Conservation (phyloP, 2,113 vertebrate species). For the Marmota flaviventris region DNA sequence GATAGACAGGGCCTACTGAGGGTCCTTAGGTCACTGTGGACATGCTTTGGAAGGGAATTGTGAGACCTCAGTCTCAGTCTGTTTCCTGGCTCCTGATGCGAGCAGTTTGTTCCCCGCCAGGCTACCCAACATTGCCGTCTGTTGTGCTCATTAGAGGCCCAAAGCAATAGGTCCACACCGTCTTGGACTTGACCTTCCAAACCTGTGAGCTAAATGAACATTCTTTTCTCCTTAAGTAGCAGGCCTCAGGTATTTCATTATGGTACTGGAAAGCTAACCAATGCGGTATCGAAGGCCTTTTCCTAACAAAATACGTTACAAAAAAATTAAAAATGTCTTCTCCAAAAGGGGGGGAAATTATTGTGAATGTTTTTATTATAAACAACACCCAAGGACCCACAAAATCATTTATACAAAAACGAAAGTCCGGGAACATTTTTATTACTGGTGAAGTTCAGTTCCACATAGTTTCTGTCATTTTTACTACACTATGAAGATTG, state of each 20-base stretch:
- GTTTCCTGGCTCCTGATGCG: rapidly evolving
- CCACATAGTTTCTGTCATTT: neutral
- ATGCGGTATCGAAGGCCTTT: neutral
- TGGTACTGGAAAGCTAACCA: neutral
- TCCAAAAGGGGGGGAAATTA: neutral
- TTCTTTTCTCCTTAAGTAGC: neutral
- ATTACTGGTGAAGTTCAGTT: neutral
- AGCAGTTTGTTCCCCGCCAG: neutral
- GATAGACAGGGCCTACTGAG: neutral
- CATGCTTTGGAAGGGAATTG: neutral
- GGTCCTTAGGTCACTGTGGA: too few relatives aligned
- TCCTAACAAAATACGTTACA: neutral
- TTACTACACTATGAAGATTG: neutral
- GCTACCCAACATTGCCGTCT: too few relatives aligned
- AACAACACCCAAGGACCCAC: neutral
- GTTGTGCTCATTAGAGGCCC: neutral
- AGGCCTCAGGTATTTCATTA: neutral
- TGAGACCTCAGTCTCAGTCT: rapidly evolving
- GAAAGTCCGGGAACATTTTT: neutral
- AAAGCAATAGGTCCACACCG: neutral
- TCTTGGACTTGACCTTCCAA: neutral
- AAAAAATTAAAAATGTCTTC: neutral
- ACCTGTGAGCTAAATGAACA: neutral
- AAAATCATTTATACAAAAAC: neutral
- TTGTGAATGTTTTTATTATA: slow-evolving; percentile 24